phyloP scores from a whole-genome alignment of 1,140 invertebrate genomes.

The Euura lappo region DNA sequence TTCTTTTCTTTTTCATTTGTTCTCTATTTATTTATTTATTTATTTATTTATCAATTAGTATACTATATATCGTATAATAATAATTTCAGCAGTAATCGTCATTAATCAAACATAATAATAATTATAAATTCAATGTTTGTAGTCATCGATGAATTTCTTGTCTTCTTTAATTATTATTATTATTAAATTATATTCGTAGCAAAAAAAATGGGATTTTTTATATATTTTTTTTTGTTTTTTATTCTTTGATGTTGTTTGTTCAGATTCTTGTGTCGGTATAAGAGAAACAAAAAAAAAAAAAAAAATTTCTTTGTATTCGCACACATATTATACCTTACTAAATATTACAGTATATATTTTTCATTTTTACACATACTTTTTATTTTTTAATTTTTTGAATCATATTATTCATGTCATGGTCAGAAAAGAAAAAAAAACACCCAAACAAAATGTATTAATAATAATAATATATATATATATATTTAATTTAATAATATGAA shows the following conservation, averaged over 20 bases:
- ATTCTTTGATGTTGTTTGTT: slow-evolving; percentile 31
- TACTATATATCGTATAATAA: slow-evolving; percentile 3
- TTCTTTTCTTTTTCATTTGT: slow-evolving; percentile 28
- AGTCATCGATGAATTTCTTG: too few species aligned
- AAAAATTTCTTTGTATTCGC: background rate
- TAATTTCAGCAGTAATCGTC: slow-evolving; percentile 34
- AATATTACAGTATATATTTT: slow-evolving; percentile 43
- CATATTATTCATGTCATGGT: slow-evolving; percentile 57
- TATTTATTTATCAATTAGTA: too few species aligned
- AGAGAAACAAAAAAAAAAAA: too few species aligned
- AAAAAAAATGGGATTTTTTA: slow-evolving; percentile 13
- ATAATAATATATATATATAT: too few species aligned
- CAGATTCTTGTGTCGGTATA: slow-evolving; percentile 36
- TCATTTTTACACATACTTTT: slow-evolving; percentile 31
- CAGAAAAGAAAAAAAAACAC: slow-evolving; percentile 46
- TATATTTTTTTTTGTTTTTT: slow-evolving; percentile 29
- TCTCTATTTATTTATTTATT: slow-evolving; percentile 17
- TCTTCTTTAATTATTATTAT: too few species aligned
- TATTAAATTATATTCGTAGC: too few species aligned
- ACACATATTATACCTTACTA: slow-evolving; percentile 33
- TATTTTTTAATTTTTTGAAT: slow-evolving; percentile 31
- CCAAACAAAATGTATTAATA: too few species aligned
- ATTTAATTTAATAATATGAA: too few species aligned
- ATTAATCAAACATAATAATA: slow-evolving; percentile 38
- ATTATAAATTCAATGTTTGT: too few species aligned